These are phyloP conservation scores for Regulus satrapa DNA, from an alignment of 2,113 vertebrate species.

Conservation along the genomic window DNA sequence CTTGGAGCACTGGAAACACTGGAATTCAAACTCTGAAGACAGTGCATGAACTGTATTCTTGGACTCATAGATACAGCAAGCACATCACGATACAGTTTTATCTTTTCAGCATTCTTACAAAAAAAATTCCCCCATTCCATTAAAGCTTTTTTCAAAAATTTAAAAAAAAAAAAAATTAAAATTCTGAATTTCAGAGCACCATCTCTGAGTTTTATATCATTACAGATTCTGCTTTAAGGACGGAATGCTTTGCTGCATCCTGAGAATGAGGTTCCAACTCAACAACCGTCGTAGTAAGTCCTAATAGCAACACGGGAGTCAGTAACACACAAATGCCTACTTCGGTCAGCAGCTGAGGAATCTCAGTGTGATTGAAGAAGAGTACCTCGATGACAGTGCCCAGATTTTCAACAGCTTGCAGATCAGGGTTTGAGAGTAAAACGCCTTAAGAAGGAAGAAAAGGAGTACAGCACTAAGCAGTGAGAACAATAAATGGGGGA, in stretches of 20 bases:
- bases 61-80: neutral
- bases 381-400: neutral
- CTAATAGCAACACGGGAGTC: neutral
- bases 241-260: neutral
- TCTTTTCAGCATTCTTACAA: neutral
- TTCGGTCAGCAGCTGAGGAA: neutral
- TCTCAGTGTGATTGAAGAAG: neutral
- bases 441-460: neutral
- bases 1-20: slow-evolving; percentile 11
- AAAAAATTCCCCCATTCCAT: neutral
- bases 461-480: accelerated
- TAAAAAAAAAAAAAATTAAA: neutral
- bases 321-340: neutral
- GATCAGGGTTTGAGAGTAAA: neutral
- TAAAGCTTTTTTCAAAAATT: neutral
- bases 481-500: neutral
- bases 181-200: neutral
- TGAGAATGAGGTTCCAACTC: neutral
- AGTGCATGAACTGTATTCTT: neutral
- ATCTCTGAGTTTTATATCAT: neutral
- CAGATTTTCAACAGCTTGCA: neutral
- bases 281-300: neutral
- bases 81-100: neutral
- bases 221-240: neutral
- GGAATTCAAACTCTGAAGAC: slow-evolving; percentile 23